Evolutionary conservation across 2,888 invertebrate genomes (phyloP).

Genomic region (Ernsta delagoae): DNA sequence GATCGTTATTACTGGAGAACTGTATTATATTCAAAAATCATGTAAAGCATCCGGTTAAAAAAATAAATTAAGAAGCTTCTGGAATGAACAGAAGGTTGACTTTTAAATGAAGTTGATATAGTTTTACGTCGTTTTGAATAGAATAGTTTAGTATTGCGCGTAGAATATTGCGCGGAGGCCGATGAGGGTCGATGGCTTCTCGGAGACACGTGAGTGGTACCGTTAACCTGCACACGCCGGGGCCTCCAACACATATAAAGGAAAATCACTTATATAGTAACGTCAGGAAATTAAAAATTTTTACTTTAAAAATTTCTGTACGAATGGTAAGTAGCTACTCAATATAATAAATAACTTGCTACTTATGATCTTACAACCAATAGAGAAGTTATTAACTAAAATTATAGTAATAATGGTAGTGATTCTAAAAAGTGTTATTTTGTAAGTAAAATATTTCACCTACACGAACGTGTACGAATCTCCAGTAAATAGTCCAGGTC

Average conservation of each 20-base stretch:
- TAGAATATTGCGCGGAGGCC: slow-evolving; percentile 78
- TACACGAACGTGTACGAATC: too few relatives aligned
- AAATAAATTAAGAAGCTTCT: slow-evolving; percentile 6
- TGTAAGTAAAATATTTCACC: too few relatives aligned
- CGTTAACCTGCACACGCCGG: slow-evolving; percentile 76
- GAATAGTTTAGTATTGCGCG: slow-evolving; percentile 63
- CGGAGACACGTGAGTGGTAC: slow-evolving; percentile 80
- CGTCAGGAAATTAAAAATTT: slow-evolving; percentile 51
- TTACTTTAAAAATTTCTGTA: too few relatives aligned
- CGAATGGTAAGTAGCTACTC: too few relatives aligned
- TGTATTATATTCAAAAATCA: slow-evolving; percentile 23
- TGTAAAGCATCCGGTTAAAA: slow-evolving; percentile 1
- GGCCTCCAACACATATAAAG: slow-evolving; percentile 71
- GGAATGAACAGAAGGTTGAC: slow-evolving; percentile 12
- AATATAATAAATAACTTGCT: too few relatives aligned
- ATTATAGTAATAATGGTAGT: too few relatives aligned
- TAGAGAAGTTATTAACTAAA: too few relatives aligned
- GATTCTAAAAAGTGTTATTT: too few relatives aligned
- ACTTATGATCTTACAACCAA: too few relatives aligned
- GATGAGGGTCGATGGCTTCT: slow-evolving; percentile 80
- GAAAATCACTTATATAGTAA: slow-evolving; percentile 70
- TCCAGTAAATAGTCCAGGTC: too few relatives aligned
- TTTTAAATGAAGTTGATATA: slow-evolving; percentile 17
- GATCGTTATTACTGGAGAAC: too few relatives aligned
- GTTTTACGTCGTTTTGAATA: slow-evolving; percentile 48